These are phyloP conservation scores for Megalopta genalis DNA, from an alignment of 1,140 invertebrate species.

Conservation along the genomic window DNA sequence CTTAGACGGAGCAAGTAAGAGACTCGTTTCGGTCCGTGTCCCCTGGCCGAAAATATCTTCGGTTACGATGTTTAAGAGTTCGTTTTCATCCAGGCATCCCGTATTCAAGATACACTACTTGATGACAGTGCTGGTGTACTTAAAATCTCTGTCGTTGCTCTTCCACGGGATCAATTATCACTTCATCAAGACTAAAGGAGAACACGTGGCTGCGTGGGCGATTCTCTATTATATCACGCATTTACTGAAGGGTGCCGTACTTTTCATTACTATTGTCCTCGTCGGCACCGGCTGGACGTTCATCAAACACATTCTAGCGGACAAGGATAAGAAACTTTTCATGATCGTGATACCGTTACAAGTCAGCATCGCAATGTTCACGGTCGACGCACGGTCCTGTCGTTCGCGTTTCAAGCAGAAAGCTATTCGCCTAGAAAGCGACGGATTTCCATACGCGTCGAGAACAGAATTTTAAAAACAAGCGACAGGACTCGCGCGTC, in stretches of 20 bases:
- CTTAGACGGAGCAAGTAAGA: constrained; percentile 90
- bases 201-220: constrained; percentile 98
- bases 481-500: no score
- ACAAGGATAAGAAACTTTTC: constrained; percentile 98
- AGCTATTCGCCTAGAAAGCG: no score
- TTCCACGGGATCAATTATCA: constrained; percentile 99
- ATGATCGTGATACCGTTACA: constrained; percentile 98
- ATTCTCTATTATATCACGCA: constrained; percentile 98
- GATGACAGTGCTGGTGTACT: constrained; percentile 95
- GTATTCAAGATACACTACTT: constrained; percentile 98
- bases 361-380: constrained; percentile 49
- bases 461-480: no score
- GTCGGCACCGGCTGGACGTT: constrained; percentile 99
- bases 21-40: neutral
- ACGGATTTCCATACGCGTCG: no score
- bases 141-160: constrained; percentile 95
- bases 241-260: constrained; percentile 95
- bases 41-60: neutral
- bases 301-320: constrained; percentile 97
- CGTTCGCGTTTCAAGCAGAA: no score
- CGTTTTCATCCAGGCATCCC: constrained; percentile 82
- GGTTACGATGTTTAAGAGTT: neutral
- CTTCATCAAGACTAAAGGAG: constrained; percentile 95
- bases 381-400: no score
- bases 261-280: constrained; percentile 97